phyloP scores from a whole-genome alignment of 2,888 invertebrate species.

The Bedellia somnulentella region DNA sequence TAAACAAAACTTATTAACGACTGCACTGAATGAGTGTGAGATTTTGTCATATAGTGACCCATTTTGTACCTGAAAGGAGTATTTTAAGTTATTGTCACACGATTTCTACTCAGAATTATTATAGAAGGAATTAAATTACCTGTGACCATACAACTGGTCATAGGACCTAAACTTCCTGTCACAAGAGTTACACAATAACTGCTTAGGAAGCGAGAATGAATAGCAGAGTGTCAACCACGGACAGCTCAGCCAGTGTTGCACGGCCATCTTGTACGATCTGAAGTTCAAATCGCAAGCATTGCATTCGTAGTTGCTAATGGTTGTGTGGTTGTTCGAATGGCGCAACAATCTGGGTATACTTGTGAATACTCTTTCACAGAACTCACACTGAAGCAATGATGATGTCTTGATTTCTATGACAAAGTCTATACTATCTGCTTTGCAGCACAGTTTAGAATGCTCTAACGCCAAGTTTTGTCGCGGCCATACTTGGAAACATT shows the following conservation, averaged over 20 bases:
- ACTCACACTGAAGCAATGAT: conserved; percentile 44
- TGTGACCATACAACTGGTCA: conserved; percentile 49
- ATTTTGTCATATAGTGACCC: conserved; percentile 38
- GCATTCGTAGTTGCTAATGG: conserved; percentile 69
- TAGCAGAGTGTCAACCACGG: conserved; percentile 38
- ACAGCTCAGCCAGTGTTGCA: conserved; percentile 43
- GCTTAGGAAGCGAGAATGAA: conserved; percentile 38
- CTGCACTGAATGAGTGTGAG: conserved; percentile 17
- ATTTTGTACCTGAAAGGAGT: conserved; percentile 35
- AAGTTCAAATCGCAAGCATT: conserved; percentile 44
- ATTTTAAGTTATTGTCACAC: no score
- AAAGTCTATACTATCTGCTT: conserved; percentile 22
- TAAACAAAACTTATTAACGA: conserved; percentile 25
- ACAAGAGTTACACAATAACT: conserved; percentile 46
- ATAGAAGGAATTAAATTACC: conserved; percentile 22
- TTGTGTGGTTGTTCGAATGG: conserved; percentile 58
- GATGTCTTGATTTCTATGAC: conserved; percentile 47
- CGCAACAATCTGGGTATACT: conserved; percentile 41
- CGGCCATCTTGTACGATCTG: conserved; percentile 33
- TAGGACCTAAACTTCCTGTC: conserved; percentile 49
- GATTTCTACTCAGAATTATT: no score
- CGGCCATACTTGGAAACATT: conserved; percentile 55
- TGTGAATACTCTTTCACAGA: conserved; percentile 49
- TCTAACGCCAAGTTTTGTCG: conserved; percentile 31
- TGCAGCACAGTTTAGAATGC: conserved; percentile 34